phyloP scores from a whole-genome alignment of 2,113 vertebrate species.

The Gorsachius goisagi region DNA sequence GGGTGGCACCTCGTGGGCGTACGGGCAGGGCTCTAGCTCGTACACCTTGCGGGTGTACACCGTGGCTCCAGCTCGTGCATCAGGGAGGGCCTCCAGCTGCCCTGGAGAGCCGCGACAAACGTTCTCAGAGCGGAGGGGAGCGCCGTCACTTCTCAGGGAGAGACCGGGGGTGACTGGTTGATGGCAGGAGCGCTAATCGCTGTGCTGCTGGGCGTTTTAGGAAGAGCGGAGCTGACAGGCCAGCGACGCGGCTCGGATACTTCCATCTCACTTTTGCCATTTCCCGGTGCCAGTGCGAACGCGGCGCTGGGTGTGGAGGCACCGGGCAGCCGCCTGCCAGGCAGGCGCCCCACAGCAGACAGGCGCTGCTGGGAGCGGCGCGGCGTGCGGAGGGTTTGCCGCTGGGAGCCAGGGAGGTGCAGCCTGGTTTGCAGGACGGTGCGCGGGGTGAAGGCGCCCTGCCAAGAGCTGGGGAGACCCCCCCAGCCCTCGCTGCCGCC shows the following conservation, averaged over 20 bases:
- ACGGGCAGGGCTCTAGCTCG: fast-evolving
- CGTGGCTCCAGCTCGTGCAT: too few relatives aligned
- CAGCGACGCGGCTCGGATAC: fast-evolving
- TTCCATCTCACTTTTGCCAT: background rate
- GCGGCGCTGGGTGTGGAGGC: fast-evolving
- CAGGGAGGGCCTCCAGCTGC: background rate
- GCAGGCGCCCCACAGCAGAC: fast-evolving
- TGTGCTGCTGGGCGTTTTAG: background rate
- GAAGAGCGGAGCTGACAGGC: background rate
- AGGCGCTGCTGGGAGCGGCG: fast-evolving
- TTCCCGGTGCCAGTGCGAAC: background rate
- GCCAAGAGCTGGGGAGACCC: background rate
- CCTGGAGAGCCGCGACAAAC: background rate
- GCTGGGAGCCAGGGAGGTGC: background rate
- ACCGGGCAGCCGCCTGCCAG: background rate
- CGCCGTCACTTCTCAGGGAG: background rate
- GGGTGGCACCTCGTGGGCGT: fast-evolving
- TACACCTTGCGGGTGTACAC: too few relatives aligned
- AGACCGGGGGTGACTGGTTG: background rate
- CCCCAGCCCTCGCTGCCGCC: background rate
- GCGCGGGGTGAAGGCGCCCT: background rate
- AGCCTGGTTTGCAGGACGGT: background rate
- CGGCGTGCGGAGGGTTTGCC: fast-evolving
- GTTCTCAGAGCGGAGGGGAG: background rate
- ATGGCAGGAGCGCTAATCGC: fast-evolving